Percentiles rank a stretch among this genome's conserved stretches.
Conservation (phyloP, 1,140 invertebrate genomes). For the Halesus radiatus region DNA sequence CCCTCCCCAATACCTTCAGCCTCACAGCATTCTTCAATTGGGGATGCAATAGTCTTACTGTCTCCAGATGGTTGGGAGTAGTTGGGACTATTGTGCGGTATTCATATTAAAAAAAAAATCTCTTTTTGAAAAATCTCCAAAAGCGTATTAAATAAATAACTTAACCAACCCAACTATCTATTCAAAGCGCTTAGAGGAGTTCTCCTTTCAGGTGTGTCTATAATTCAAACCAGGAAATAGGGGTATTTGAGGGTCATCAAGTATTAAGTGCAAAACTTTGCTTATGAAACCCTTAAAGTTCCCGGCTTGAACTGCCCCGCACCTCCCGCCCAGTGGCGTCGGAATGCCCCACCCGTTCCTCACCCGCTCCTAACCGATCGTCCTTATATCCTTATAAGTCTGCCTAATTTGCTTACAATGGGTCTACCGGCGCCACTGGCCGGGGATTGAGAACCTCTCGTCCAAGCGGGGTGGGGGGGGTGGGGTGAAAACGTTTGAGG, state of each 20-base stretch:
- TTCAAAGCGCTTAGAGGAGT: too few species aligned
- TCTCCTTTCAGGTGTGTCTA: too few species aligned
- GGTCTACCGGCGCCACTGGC: constrained; percentile 40
- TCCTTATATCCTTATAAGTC: constrained; percentile 49
- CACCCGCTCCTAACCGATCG: neutral
- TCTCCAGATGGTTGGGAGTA: too few species aligned
- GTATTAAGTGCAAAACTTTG: constrained; percentile 31
- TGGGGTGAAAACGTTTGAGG: neutral
- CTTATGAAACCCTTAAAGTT: constrained; percentile 11
- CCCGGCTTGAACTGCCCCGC: constrained; percentile 4
- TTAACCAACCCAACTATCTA: too few species aligned
- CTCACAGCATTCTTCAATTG: too few species aligned
- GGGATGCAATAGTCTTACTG: too few species aligned
- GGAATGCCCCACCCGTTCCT: constrained; percentile 7
- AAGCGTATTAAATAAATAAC: too few species aligned
- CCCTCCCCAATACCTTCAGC: too few species aligned
- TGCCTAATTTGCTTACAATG: constrained; percentile 57
- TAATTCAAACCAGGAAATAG: too few species aligned
- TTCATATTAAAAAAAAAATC: too few species aligned
- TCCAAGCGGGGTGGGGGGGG: neutral
- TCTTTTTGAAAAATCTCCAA: too few species aligned
- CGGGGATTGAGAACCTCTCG: constrained; percentile 13
- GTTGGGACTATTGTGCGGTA: too few species aligned
- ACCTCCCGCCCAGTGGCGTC: constrained; percentile 10
- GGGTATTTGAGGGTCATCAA: constrained; percentile 2